Evolutionary conservation across 2,113 vertebrate species (phyloP).

Genomic region (Cercocebus atys): DNA sequence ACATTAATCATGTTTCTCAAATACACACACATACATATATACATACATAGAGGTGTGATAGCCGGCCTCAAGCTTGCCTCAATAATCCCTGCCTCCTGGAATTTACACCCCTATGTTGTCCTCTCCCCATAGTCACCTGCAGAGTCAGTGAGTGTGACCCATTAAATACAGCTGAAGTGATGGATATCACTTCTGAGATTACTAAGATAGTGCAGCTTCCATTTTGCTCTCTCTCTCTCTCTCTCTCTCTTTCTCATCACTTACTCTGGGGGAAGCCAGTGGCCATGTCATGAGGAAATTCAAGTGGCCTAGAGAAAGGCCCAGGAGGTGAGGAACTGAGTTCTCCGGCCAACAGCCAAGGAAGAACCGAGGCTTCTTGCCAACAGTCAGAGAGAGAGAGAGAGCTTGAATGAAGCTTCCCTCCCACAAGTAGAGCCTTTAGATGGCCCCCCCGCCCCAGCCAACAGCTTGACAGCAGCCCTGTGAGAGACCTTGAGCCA

Average conservation of each 20-base stretch:
- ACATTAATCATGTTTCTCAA: not conserved
- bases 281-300: not conserved
- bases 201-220: not conserved
- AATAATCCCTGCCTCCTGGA: not conserved
- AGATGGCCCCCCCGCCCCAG: not conserved
- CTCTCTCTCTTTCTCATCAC: not conserved
- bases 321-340: not conserved
- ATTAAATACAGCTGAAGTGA: not conserved
- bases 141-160: not conserved
- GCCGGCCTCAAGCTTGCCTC: not conserved
- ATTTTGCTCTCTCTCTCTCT: not conserved
- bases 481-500: not conserved
- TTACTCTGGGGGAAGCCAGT: not conserved
- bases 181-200: not conserved
- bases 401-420: not conserved
- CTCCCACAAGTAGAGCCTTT: not conserved
- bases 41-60: not conserved
- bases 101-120: not conserved
- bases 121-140: not conserved
- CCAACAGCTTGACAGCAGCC: not conserved
- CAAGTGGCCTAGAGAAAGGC: not conserved
- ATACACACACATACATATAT: not conserved
- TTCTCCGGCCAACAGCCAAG: not conserved
- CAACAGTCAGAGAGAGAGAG: not conserved
- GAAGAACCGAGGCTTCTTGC: not conserved